These are phyloP conservation scores for Plebejus anna DNA, from an alignment of 2,888 invertebrate genomes.

Conservation along the genomic window DNA sequence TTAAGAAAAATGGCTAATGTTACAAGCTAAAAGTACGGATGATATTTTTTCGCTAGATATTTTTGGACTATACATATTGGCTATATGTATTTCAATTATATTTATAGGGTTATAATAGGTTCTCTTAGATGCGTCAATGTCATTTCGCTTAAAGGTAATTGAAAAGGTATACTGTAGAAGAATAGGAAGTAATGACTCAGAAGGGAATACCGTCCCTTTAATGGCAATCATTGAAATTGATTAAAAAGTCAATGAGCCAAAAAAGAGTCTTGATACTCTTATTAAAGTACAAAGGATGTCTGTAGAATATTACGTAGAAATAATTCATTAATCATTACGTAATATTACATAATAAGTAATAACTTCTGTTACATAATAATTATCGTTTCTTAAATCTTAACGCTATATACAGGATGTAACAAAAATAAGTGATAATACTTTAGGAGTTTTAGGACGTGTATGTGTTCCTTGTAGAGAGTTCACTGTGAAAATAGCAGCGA, in stretches of 20 bases:
- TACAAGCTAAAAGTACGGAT: not conserved
- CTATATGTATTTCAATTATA: too few species aligned
- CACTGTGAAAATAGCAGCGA: too few species aligned
- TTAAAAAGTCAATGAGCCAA: not conserved
- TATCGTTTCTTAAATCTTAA: too few species aligned
- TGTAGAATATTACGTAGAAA: not conserved
- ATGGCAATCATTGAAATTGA: not conserved
- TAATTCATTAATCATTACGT: too few species aligned
- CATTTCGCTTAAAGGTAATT: not conserved
- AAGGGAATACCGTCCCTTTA: not conserved
- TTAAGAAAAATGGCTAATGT: conserved; percentile 25
- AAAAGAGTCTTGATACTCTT: not conserved
- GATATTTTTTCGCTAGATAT: not conserved
- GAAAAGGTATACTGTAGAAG: not conserved
- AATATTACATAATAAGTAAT: too few species aligned
- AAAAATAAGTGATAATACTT: too few species aligned
- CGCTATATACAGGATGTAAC: too few species aligned
- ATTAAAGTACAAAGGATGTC: not conserved
- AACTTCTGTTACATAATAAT: too few species aligned
- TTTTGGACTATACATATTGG: not conserved
- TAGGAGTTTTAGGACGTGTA: too few species aligned
- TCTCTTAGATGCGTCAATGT: too few species aligned
- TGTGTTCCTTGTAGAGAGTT: too few species aligned
- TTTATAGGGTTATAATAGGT: too few species aligned
- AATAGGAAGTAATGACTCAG: not conserved